Conservation (phyloP, 2,797 vertebrate species). For the Schizothorax lantsangensis region DNA sequence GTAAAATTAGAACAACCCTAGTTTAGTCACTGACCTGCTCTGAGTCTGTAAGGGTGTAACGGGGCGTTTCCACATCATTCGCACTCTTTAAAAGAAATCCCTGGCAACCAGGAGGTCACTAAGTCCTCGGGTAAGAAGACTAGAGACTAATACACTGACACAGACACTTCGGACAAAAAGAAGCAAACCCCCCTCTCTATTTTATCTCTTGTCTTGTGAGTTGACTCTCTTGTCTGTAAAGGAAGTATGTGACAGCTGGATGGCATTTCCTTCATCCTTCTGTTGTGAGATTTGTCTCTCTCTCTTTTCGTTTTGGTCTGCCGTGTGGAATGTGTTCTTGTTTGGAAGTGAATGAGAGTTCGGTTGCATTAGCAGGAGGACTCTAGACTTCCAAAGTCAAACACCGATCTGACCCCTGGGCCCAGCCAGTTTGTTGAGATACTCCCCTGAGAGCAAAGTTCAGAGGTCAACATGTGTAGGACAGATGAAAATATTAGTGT, state of each 20-base stretch:
- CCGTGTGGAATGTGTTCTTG: slow-evolving; percentile 68
- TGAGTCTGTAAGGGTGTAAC: slow-evolving; percentile 60
- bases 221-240: slow-evolving; percentile 39
- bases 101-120: slow-evolving; percentile 73
- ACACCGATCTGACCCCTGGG: slow-evolving; percentile 63
- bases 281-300: not conserved
- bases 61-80: slow-evolving; percentile 76
- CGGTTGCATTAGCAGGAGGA: slow-evolving; percentile 68
- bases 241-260: slow-evolving; percentile 28
- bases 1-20: not conserved
- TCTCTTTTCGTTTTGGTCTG: slow-evolving; percentile 7
- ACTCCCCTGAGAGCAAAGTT: slow-evolving; percentile 49
- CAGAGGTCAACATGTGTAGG: slow-evolving; percentile 66
- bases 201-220: slow-evolving; percentile 50
- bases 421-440: slow-evolving; percentile 47
- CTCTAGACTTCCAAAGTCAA: slow-evolving; percentile 67
- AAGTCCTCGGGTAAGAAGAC: slow-evolving; percentile 64
- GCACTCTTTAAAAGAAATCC: slow-evolving; percentile 66
- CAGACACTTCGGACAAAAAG: slow-evolving; percentile 38
- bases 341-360: slow-evolving; percentile 74
- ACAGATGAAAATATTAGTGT: slow-evolving; percentile 35
- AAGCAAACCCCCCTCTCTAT: not conserved
- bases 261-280: slow-evolving; percentile 27
- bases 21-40: slow-evolving; percentile 46
- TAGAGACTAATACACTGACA: slow-evolving; percentile 56